These are phyloP conservation scores for human (Homo sapiens) DNA, from an alignment of 2,113 vertebrate genomes.

Conservation along the genomic window DNA sequence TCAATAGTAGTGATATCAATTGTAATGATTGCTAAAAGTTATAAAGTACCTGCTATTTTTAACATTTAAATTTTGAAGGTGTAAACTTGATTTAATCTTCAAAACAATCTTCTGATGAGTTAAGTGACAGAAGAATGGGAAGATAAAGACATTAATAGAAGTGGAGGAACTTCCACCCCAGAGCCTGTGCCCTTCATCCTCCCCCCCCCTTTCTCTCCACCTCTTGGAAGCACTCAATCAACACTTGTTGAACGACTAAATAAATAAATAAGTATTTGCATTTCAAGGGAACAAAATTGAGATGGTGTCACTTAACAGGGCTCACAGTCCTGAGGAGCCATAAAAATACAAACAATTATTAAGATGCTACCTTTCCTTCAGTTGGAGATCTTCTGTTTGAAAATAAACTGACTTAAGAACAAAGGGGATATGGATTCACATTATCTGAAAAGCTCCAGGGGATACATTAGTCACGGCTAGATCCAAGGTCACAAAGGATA, in stretches of 20 bases:
- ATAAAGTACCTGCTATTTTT: not conserved
- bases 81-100: not conserved
- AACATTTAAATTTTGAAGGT: not conserved
- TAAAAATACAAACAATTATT: not conserved
- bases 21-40: not conserved
- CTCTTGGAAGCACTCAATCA: not conserved
- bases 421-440: not conserved
- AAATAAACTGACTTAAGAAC: not conserved
- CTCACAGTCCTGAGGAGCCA: not conserved
- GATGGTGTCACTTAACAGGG: not conserved
- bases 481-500: not conserved
- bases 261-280: not conserved
- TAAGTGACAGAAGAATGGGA: not conserved
- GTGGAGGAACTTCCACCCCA: not conserved
- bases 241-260: not conserved
- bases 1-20: not conserved
- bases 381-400: not conserved
- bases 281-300: not conserved
- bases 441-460: not conserved
- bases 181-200: not conserved
- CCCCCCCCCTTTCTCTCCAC: no score
- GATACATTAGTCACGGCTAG: not conserved
- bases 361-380: not conserved
- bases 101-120: not conserved
- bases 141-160: accelerated